phyloP scores from a whole-genome alignment of 2,888 invertebrate genomes.

The Rhagonycha lutea region DNA sequence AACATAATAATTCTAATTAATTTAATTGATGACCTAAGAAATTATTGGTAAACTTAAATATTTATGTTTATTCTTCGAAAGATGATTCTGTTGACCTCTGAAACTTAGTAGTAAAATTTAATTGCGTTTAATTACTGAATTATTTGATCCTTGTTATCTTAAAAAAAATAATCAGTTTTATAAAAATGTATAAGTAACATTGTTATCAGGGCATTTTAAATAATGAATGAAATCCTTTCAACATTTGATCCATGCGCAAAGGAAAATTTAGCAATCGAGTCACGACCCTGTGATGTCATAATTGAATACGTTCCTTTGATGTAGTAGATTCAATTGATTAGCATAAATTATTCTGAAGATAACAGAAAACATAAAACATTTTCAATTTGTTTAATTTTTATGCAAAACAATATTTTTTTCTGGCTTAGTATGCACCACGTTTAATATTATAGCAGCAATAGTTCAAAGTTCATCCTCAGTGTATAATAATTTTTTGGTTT shows the following conservation, averaged over 20 bases:
- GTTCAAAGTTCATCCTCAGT: constrained; percentile 19
- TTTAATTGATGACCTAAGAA: neutral
- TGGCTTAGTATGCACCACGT: constrained; percentile 7
- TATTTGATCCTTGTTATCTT: neutral
- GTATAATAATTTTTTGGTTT: constrained; percentile 17
- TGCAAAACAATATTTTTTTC: constrained; percentile 14
- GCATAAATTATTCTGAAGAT: constrained; percentile 9
- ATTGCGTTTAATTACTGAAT: neutral
- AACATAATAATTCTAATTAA: neutral
- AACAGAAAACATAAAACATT: constrained; percentile 3
- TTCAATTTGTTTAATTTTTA: neutral
- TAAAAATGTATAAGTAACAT: neutral
- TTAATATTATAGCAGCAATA: constrained; percentile 10
- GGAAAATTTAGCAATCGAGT: constrained; percentile 10
- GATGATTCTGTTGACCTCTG: neutral
- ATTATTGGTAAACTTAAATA: neutral
- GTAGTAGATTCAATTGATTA: constrained; percentile 18
- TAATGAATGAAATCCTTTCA: neutral
- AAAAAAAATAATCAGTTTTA: neutral
- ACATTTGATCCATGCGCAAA: neutral
- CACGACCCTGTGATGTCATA: constrained; percentile 12
- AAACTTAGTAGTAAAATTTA: neutral
- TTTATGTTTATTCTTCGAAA: neutral
- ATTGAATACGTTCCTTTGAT: constrained; percentile 1
- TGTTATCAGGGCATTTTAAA: neutral